These are phyloP conservation scores for Corbicula japonica DNA, from an alignment of 2,888 invertebrate species.

Conservation along the genomic window DNA sequence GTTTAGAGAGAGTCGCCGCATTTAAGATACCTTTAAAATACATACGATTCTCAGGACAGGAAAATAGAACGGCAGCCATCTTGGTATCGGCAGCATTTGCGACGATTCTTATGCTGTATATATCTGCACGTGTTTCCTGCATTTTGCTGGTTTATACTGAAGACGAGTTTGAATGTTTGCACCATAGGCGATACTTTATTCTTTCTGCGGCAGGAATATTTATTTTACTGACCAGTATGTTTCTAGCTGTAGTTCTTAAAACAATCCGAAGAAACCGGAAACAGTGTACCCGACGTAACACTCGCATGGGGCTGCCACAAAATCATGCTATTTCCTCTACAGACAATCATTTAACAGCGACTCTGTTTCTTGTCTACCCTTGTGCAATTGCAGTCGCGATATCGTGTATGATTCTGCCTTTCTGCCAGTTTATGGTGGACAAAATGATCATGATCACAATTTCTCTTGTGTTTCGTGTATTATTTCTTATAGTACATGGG, in stretches of 20 bases:
- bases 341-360: slow-evolving; percentile 20
- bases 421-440: background rate
- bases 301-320: slow-evolving; percentile 32
- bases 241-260: background rate
- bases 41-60: slow-evolving; percentile 2
- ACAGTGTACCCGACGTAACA: slow-evolving; percentile 22
- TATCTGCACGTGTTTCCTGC: slow-evolving; percentile 13
- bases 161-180: background rate
- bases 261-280: slow-evolving; percentile 4
- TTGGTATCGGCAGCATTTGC: background rate
- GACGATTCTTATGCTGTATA: background rate
- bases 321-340: slow-evolving; percentile 16
- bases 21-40: slow-evolving; percentile 21
- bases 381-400: background rate
- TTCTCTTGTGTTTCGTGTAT: slow-evolving; percentile 7
- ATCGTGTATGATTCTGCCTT: background rate
- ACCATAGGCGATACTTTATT: slow-evolving; percentile 7
- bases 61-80: background rate
- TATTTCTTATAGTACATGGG: background rate
- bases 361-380: slow-evolving; percentile 25
- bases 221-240: background rate
- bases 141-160: slow-evolving; percentile 9
- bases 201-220: background rate
- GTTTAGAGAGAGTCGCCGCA: slow-evolving; percentile 25
- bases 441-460: background rate